Evolutionary conservation across 2,113 vertebrate species (phyloP).

Genomic region (Psettodes erumei): DNA sequence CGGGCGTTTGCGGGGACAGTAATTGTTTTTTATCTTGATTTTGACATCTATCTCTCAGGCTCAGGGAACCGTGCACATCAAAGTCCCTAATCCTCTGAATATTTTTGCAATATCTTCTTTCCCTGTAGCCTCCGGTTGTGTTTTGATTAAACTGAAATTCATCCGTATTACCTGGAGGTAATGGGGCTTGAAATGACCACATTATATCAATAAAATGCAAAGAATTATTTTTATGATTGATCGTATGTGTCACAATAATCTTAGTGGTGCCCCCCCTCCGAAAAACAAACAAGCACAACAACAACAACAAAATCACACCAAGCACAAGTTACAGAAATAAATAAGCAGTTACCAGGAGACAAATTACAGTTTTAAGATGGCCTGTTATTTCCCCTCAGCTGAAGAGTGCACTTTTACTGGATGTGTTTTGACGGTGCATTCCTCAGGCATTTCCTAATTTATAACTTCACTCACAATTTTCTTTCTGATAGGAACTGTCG

Average conservation of each 20-base stretch:
- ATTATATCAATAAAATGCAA: background rate
- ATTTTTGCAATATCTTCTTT: slow-evolving; percentile 32
- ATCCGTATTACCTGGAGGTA: slow-evolving; percentile 5
- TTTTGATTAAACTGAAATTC: slow-evolving; percentile 38
- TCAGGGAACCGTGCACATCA: background rate
- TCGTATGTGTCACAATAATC: background rate
- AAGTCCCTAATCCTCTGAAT: slow-evolving; percentile 23
- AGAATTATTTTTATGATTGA: slow-evolving; percentile 9
- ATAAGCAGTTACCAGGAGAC: background rate
- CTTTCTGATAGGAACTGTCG: slow-evolving; percentile 3
- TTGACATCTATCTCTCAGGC: slow-evolving; percentile 21
- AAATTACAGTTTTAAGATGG: background rate
- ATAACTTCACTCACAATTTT: background rate
- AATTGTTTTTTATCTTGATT: slow-evolving; percentile 18
- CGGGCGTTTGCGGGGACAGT: slow-evolving; percentile 17
- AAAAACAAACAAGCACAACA: background rate
- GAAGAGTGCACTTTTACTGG: background rate
- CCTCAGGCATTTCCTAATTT: background rate
- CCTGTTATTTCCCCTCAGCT: background rate
- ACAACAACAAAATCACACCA: background rate
- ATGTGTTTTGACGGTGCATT: background rate
- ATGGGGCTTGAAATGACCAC: background rate
- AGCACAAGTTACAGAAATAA: background rate
- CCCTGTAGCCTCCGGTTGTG: slow-evolving; percentile 5
- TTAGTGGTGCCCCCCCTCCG: background rate